These are phyloP conservation scores for Holacanthus passer DNA, from an alignment of 2,113 vertebrate genomes.

Conservation along the genomic window DNA sequence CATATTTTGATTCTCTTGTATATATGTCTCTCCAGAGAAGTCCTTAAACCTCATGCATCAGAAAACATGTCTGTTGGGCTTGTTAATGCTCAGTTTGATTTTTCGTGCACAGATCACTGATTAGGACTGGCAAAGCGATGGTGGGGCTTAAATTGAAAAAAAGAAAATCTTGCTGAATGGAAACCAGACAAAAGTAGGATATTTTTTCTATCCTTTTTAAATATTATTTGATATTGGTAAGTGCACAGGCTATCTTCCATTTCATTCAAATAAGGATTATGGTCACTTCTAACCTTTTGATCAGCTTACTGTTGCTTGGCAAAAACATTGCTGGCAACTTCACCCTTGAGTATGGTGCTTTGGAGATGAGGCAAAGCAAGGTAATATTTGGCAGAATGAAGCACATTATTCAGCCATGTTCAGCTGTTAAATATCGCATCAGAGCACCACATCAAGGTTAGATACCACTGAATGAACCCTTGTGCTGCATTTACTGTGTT, in stretches of 20 bases:
- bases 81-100: neutral
- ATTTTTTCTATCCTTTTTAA: neutral
- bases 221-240: neutral
- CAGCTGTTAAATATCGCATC: neutral
- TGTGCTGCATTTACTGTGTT: slow-evolving; percentile 2
- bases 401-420: slow-evolving; percentile 13
- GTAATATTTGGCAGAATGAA: slow-evolving; percentile 14
- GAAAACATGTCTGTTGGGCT: neutral
- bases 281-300: slow-evolving; percentile 26
- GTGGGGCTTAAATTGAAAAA: slow-evolving; percentile 6
- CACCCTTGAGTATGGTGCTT: slow-evolving; percentile 3
- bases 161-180: neutral
- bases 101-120: neutral
- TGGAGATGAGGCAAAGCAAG: slow-evolving; percentile 11
- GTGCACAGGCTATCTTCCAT: neutral
- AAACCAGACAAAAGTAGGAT: neutral
- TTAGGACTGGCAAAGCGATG: neutral
- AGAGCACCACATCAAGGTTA: slow-evolving; percentile 1
- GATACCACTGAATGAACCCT: neutral
- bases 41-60: neutral
- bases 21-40: neutral
- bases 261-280: slow-evolving; percentile 9
- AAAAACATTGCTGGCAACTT: slow-evolving; percentile 7
- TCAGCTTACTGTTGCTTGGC: slow-evolving; percentile 13
- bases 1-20: neutral